Evolutionary conservation across 2,113 vertebrate genomes (phyloP).

Genomic region (Morone saxatilis): DNA sequence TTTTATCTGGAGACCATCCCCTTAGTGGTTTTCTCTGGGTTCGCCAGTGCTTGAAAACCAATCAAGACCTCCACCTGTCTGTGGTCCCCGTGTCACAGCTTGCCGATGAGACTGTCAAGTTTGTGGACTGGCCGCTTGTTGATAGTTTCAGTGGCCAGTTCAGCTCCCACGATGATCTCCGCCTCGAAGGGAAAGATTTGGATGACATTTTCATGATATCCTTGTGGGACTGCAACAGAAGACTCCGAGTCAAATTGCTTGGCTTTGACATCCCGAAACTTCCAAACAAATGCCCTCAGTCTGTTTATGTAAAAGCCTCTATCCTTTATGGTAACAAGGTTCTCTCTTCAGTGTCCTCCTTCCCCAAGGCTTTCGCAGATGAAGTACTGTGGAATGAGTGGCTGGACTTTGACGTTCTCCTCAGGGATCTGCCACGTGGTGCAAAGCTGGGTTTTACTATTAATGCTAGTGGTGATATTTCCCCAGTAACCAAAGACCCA

Average conservation of each 20-base stretch:
- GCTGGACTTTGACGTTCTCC: slow-evolving; percentile 83
- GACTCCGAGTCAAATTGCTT: slow-evolving; percentile 84
- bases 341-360: slow-evolving; percentile 77
- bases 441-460: slow-evolving; percentile 83
- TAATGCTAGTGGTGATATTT: slow-evolving; percentile 63
- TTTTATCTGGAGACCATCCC: slow-evolving; percentile 72
- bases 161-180: slow-evolving; percentile 82
- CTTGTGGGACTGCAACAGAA: slow-evolving; percentile 85
- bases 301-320: slow-evolving; percentile 78
- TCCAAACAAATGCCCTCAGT: slow-evolving; percentile 73
- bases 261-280: slow-evolving; percentile 83
- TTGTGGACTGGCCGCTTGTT: slow-evolving; percentile 80
- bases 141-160: slow-evolving; percentile 83
- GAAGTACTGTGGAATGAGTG: slow-evolving; percentile 87
- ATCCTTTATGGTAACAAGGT: slow-evolving; percentile 83
- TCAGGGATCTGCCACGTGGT: slow-evolving; percentile 83
- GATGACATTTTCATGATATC: slow-evolving; percentile 86
- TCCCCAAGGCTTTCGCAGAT: slow-evolving; percentile 76
- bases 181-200: slow-evolving; percentile 78
- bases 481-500: slow-evolving; percentile 40
- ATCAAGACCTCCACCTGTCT: slow-evolving; percentile 78
- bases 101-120: slow-evolving; percentile 65
- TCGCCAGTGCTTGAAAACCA: slow-evolving; percentile 80
- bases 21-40: slow-evolving; percentile 83
- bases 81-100: slow-evolving; percentile 73